Base-by-base conservation (phyloP, 2,888 invertebrate species). In the Agrotis exclamationis region DNA sequence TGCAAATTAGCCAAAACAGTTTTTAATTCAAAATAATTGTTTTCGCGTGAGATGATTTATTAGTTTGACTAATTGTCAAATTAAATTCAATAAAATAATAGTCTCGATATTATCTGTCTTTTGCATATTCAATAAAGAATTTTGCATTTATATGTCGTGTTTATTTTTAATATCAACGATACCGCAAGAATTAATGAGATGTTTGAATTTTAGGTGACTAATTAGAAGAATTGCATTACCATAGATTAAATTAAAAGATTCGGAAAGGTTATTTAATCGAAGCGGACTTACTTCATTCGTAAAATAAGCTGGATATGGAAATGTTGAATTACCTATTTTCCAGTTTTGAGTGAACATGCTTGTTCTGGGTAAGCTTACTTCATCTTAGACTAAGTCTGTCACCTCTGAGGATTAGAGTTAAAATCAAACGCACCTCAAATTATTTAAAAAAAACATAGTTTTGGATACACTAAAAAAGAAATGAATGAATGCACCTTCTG, bases 21-120 rank as follows among this genome's bases (percentile, higher is more conserved):
- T 13, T 28, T 54, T 54, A 18, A 54, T 28, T 54, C 0, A 54
- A 54, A 54, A 28, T 56, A 74, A 77, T 72, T 71, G 69, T 62
- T 66, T 76, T 73, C 16, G 63, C 73, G 45, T 72, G 76, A 53
- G 18, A 70, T 68, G 20, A 72, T 76, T 74, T 69, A 71, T 70
- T 66, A 22, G 65, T 76, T 39, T 66, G 63, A 70, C 53, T 70
- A 75, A 76, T 80, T 73, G 62, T 20, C 56, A 47, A 65, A 63
- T 79, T 58, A 54, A 50, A 50, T 54, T 70, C 20, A 48, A 60
- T 66, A 44, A 70, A 69, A 63, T 75, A 66, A 63, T 69, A 22
- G 28, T 54, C 59, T 63, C 4, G 22, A 63, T 64, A 62, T 64
- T 47, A 70, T 50, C 24, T 20, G 28, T 24, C 9, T 72, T 48